Conservation (phyloP, 2,113 vertebrate species). For the Pogonocichla stellata region DNA sequence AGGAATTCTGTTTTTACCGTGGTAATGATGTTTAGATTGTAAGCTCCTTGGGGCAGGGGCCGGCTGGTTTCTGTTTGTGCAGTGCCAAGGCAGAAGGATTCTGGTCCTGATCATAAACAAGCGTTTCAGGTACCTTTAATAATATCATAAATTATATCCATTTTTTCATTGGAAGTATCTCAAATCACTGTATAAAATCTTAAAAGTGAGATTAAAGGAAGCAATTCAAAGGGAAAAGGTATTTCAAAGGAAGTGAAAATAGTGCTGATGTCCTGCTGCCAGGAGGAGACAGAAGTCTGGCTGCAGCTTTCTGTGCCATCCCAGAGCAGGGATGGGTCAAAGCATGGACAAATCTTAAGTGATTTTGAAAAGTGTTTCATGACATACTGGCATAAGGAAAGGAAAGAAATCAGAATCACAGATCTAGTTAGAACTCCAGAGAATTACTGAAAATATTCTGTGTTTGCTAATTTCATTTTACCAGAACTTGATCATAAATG, state of each 20-base stretch:
- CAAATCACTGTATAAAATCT: background rate
- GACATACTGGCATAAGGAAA: background rate
- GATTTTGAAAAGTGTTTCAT: background rate
- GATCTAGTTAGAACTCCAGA: conserved; percentile 2
- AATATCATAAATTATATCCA: background rate
- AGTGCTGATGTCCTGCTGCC: background rate
- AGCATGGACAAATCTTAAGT: background rate
- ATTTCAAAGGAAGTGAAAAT: background rate
- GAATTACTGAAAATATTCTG: background rate
- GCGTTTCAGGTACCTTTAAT: background rate
- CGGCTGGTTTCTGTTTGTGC: background rate
- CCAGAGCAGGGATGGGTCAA: conserved; percentile 18
- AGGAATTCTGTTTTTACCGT: conserved; percentile 19
- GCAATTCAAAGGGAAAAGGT: background rate
- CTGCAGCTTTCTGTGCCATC: conserved; percentile 22
- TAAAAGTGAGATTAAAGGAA: background rate
- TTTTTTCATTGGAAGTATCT: background rate
- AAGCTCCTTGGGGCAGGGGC: conserved; percentile 69
- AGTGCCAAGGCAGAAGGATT: conserved; percentile 1
- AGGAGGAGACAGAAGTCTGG: conserved; percentile 14
- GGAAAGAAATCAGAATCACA: conserved; percentile 10
- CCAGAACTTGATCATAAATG: background rate
- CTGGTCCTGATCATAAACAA: background rate
- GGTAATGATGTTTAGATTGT: conserved; percentile 56
- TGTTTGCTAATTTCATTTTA: background rate